phyloP scores from a whole-genome alignment of 2,797 vertebrate genomes.

The Knipowitschia caucasica region DNA sequence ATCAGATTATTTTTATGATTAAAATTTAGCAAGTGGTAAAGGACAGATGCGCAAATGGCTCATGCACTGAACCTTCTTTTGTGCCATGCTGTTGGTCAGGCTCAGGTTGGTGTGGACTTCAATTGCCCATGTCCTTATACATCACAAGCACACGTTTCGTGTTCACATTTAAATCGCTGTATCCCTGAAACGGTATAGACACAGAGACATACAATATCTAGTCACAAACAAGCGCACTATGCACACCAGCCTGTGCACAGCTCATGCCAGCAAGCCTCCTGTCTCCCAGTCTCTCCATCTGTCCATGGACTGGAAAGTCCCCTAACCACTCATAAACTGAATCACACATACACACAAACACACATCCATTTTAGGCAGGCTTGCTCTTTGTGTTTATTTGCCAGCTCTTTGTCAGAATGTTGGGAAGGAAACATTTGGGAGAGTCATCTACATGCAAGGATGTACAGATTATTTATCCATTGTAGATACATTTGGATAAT shows the following conservation, averaged over 20 bases:
- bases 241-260: constrained; percentile 67
- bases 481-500: constrained; percentile 23
- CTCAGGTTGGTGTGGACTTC: too few species aligned
- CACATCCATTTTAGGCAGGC: constrained; percentile 64
- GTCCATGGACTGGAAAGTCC: constrained; percentile 77
- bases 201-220: constrained; percentile 15
- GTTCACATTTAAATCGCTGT: constrained; percentile 34
- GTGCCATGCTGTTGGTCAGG: too few species aligned
- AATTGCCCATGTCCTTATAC: too few species aligned
- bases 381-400: constrained; percentile 59
- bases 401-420: constrained; percentile 73
- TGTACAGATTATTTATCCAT: constrained; percentile 28
- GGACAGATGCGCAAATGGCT: too few species aligned
- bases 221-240: constrained; percentile 42
- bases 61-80: too few species aligned
- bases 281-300: constrained; percentile 81
- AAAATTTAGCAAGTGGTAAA: too few species aligned
- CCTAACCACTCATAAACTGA: constrained; percentile 56
- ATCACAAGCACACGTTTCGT: constrained; percentile 25
- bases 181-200: constrained; percentile 4
- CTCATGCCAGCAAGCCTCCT: constrained; percentile 78
- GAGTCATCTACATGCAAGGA: constrained; percentile 48
- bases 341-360: constrained; percentile 21
- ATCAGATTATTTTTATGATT: too few species aligned
- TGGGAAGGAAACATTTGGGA: constrained; percentile 57